phyloP scores from a whole-genome alignment of 2,797 vertebrate species.

The Pseudochirops corinnae region DNA sequence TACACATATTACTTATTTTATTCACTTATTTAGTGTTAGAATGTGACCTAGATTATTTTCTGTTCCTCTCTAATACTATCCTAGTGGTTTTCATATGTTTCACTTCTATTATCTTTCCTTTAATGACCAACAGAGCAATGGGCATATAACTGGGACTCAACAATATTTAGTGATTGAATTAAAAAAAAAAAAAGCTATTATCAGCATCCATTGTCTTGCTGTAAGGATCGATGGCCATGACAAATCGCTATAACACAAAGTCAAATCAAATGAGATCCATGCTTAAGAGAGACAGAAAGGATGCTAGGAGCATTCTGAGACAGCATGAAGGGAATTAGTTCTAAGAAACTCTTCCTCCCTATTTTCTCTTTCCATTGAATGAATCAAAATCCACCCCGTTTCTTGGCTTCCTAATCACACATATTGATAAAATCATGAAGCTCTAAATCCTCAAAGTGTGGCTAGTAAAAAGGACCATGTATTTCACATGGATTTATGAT shows the following conservation, averaged over 20 bases:
- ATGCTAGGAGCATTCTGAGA: background rate
- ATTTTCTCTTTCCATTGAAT: background rate
- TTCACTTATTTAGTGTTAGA: background rate
- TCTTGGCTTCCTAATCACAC: background rate
- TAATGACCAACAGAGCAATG: background rate
- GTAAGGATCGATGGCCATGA: background rate
- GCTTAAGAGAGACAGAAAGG: background rate
- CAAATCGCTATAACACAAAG: background rate
- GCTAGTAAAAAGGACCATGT: background rate
- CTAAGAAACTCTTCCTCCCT: background rate
- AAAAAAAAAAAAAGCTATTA: background rate
- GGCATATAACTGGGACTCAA: background rate
- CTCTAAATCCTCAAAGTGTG: background rate
- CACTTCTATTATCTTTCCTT: background rate
- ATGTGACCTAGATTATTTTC: background rate
- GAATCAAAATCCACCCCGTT: background rate
- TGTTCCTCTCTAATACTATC: background rate
- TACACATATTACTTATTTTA: background rate
- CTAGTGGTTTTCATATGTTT: background rate
- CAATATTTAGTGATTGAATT: background rate
- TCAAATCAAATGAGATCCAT: background rate
- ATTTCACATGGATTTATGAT: background rate
- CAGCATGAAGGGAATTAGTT: background rate
- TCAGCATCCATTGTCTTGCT: background rate
- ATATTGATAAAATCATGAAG: background rate